Conservation (phyloP, 1,140 invertebrate species). For the Drosophila hydei region DNA sequence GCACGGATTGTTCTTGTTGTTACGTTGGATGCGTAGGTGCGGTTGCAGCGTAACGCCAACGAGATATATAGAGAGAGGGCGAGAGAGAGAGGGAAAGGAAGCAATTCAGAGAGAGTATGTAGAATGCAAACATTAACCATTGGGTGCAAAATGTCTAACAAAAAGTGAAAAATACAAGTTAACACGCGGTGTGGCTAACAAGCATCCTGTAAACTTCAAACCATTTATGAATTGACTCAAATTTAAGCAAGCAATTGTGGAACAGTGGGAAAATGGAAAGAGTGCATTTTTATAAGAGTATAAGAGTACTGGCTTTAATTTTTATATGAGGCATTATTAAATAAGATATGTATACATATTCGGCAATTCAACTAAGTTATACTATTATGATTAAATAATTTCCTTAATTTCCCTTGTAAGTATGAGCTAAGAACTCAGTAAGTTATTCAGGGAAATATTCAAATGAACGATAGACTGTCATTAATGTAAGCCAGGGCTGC, state of each 20-base stretch:
- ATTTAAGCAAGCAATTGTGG: neutral
- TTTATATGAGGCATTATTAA: no score
- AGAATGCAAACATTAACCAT: slow-evolving; percentile 71
- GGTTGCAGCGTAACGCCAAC: slow-evolving; percentile 22
- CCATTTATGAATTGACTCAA: neutral
- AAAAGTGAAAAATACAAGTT: slow-evolving; percentile 5
- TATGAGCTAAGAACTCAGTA: no score
- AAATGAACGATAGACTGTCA: no score
- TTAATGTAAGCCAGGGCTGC: no score
- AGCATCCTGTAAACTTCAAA: slow-evolving; percentile 9
- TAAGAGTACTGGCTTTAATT: no score
- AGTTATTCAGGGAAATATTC: no score
- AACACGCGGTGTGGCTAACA: neutral
- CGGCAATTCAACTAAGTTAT: no score
- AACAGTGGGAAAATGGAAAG: no score
- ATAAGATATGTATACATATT: no score
- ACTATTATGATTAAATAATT: no score
- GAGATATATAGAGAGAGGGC: neutral
- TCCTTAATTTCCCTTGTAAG: no score
- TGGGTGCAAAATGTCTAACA: slow-evolving; percentile 67
- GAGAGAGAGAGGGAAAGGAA: neutral
- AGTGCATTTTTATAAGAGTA: no score
- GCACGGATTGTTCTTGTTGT: slow-evolving; percentile 13
- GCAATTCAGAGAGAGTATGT: neutral
- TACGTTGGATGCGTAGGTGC: slow-evolving; percentile 29